These are phyloP conservation scores for Oreortyx pictus DNA, from an alignment of 2,797 vertebrate species.

Conservation along the genomic window DNA sequence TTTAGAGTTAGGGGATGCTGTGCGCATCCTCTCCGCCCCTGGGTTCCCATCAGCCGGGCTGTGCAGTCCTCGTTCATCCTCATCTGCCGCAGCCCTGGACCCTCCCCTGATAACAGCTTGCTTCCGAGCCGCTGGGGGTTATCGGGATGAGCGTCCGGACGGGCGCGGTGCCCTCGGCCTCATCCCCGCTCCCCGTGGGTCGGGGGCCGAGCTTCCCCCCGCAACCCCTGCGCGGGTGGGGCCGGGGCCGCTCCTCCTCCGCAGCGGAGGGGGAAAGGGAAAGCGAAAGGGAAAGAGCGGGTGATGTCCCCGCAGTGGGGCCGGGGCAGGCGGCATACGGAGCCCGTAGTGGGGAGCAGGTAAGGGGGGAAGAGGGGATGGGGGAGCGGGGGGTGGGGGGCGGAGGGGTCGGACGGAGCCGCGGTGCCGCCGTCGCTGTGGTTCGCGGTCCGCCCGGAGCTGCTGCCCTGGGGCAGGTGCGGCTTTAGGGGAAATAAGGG, in stretches of 20 bases:
- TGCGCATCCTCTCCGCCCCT: fast-evolving
- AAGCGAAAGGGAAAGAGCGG: neutral
- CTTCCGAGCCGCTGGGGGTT: fast-evolving
- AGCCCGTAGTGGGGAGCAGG: neutral
- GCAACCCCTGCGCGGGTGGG: neutral
- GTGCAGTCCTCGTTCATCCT: fast-evolving
- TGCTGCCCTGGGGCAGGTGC: neutral
- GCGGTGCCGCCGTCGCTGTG: too few species aligned
- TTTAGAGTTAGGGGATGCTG: too few species aligned
- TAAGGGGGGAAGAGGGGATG: neutral
- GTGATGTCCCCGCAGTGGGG: neutral
- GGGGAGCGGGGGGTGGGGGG: too few species aligned
- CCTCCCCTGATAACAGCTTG: neutral
- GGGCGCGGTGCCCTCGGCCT: too few species aligned
- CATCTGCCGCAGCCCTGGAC: neutral
- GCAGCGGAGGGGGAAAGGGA: neutral
- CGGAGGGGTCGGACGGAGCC: too few species aligned
- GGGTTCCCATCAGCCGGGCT: fast-evolving
- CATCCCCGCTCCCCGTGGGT: neutral
- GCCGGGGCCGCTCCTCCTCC: neutral
- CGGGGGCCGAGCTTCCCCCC: neutral
- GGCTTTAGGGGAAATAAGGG: neutral
- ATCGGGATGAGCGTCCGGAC: neutral
- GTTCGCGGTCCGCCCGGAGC: too few species aligned
- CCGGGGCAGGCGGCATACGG: neutral